Base-by-base conservation (phyloP, 2,797 vertebrate genomes). In the Clamator glandarius region DNA sequence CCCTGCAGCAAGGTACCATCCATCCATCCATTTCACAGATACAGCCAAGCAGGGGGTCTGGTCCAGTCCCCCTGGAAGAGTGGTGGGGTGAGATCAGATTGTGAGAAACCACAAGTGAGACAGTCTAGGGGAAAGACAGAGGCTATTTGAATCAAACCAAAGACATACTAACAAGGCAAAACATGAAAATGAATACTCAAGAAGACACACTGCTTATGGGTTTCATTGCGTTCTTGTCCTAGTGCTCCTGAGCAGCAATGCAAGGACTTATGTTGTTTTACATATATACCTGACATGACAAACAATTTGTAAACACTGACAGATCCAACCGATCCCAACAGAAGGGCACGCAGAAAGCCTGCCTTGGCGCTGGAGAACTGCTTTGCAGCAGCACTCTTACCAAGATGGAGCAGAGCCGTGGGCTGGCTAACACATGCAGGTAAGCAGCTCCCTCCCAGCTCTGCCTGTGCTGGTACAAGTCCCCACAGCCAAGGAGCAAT, bases 401-500 rank as follows among this genome's bases (percentile, higher is more conserved):
- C 79, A 51, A 33, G 31, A 35, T 2, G 6, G n/a, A 35, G 26
- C 36, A 51, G 28, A 75, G 24, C 50, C 1, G 0, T 3, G 9
- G 26, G 13, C 76, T 82, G 21, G 41, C 31, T 24, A 69, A 44
- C 39, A 69, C 0, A 0, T 46, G 23, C 16, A 79, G 24, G 4
- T 20, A 21, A 75, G n/a, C 63, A 72, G 68, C 39, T 79, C 35
- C 33, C 26, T 73, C 72, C 13, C 54, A 57, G 61, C 76, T 33
- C 57, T 35, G 29, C 48, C 46, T 31, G 68, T 1, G 1, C 15
- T 16, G 36, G 7, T 23, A 21, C 9, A 35, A 69, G 79, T 3
- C 44, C 33, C 39, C 55, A 4, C 1, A 9, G 33, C 21, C 33
- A 26, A 0, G 0, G 15, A 79, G 50, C 31, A 63, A 48, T 1